phyloP scores from a whole-genome alignment of 2,797 vertebrate genomes.

The Tapirus indicus region DNA sequence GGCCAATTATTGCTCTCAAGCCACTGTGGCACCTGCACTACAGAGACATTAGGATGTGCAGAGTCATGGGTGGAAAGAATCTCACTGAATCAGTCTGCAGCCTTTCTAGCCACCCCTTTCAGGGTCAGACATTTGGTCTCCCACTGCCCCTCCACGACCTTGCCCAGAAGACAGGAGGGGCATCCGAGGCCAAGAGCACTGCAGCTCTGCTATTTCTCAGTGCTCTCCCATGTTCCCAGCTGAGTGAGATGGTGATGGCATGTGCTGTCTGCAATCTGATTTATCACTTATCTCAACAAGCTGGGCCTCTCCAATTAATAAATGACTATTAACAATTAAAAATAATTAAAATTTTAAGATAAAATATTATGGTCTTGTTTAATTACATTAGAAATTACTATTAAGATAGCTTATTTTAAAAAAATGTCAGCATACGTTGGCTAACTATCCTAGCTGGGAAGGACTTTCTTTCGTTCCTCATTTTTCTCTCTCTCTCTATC shows the following conservation, averaged over 20 bases:
- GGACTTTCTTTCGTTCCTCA: background rate
- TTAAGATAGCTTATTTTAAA: background rate
- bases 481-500: background rate
- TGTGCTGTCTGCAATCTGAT: background rate
- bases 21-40: background rate
- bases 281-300: background rate
- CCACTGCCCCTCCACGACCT: background rate
- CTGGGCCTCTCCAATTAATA: background rate
- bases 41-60: background rate
- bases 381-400: background rate
- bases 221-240: background rate
- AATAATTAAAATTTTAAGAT: background rate
- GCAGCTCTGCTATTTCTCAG: background rate
- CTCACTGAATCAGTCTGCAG: background rate
- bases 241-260: background rate
- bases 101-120: background rate
- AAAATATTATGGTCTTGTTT: background rate
- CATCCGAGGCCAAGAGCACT: background rate
- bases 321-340: background rate
- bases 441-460: background rate
- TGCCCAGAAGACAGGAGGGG: background rate
- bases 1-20: background rate
- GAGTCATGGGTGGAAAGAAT: background rate
- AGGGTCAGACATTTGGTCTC: background rate
- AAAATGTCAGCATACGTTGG: background rate